Conservation (phyloP, 2,113 vertebrate species). For the Indicator indicator region DNA sequence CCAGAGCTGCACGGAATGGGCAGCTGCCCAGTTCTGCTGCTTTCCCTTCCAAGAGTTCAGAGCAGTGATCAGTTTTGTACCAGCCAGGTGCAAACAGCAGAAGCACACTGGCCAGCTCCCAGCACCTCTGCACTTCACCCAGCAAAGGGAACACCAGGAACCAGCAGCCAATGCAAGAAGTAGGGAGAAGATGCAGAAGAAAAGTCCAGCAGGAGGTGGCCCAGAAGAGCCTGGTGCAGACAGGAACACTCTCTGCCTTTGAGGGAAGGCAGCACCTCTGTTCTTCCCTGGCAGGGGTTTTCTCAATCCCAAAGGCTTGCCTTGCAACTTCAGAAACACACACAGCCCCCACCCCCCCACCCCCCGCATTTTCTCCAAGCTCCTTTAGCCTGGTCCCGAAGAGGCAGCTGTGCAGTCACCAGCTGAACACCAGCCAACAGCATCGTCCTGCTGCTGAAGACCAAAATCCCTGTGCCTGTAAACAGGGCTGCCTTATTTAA, state of each 20-base stretch:
- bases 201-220: background rate
- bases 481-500: constrained; percentile 29
- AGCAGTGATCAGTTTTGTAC: fast-evolving
- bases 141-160: background rate
- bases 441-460: background rate
- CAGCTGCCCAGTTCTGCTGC: background rate
- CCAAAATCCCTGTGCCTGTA: background rate
- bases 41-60: background rate
- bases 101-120: background rate
- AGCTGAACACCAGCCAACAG: constrained; percentile 4
- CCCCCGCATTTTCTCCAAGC: background rate
- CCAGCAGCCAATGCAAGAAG: background rate
- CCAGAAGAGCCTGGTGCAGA: fast-evolving
- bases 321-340: background rate
- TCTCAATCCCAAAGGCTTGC: background rate
- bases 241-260: background rate
- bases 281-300: background rate
- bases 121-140: background rate
- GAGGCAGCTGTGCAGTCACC: constrained; percentile 18
- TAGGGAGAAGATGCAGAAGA: background rate
- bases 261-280: background rate
- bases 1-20: background rate
- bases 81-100: background rate
- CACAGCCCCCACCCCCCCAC: background rate
- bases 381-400: background rate